Evolutionary conservation across 2,888 invertebrate genomes (phyloP).

Genomic region (Drosophila ezoana): DNA sequence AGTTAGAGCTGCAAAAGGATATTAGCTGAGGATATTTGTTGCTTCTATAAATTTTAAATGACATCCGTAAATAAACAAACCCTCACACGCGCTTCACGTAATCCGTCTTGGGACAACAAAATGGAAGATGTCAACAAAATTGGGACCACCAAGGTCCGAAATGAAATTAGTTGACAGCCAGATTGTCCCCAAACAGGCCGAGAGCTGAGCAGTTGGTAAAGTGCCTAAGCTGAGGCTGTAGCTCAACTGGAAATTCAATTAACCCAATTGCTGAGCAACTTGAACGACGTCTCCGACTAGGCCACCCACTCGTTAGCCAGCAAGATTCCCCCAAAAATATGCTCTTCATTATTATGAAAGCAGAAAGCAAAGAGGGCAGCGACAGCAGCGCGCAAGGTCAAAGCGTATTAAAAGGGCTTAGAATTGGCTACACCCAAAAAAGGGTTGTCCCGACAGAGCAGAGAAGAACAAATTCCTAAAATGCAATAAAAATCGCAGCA

Average conservation of each 20-base stretch:
- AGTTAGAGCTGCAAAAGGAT: not conserved
- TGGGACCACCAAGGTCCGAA: slow-evolving; percentile 37
- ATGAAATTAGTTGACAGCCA: slow-evolving; percentile 72
- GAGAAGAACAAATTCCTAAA: slow-evolving; percentile 50
- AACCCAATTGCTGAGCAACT: slow-evolving; percentile 64
- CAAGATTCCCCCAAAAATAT: slow-evolving; percentile 32
- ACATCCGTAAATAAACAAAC: slow-evolving; percentile 33
- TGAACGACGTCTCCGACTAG: slow-evolving; percentile 18
- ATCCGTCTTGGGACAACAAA: slow-evolving; percentile 37
- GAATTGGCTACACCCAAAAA: slow-evolving; percentile 34
- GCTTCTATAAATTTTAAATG: slow-evolving; percentile 25
- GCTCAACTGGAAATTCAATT: slow-evolving; percentile 74
- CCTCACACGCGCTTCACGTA: slow-evolving; percentile 39
- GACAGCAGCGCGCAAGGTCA: slow-evolving; percentile 47
- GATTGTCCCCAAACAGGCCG: slow-evolving; percentile 40
- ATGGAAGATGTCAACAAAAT: slow-evolving; percentile 44
- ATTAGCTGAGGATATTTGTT: not conserved
- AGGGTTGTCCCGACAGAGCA: slow-evolving; percentile 45
- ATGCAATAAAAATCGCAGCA: slow-evolving; percentile 65
- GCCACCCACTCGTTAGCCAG: slow-evolving; percentile 23
- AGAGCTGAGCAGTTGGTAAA: slow-evolving; percentile 4
- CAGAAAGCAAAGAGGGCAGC: slow-evolving; percentile 15
- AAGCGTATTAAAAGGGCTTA: slow-evolving; percentile 60
- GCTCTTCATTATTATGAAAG: slow-evolving; percentile 34
- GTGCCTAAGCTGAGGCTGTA: slow-evolving; percentile 8